Evolutionary conservation across 2,113 vertebrate genomes (phyloP), one percentile per base, ranked within the genome.

Genomic region (Urocitellus parryii): DNA sequence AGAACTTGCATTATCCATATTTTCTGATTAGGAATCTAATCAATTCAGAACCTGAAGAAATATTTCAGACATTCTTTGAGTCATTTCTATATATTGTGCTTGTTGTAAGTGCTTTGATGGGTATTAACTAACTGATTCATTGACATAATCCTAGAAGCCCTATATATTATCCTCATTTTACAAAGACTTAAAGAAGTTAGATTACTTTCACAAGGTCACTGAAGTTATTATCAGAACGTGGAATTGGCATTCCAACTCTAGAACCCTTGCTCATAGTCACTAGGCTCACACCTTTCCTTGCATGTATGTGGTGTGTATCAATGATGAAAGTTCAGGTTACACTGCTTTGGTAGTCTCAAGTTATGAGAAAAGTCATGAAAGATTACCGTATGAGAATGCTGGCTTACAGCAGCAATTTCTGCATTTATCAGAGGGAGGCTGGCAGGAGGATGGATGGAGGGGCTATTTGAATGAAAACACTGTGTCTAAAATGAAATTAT

Each of bases 401-500:
- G 68, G 16, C 67, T 78, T 81, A 11, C 1, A 16, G 20, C 25
- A 82, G 14, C 67, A 74, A 18, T 73, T 58, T 84, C 76, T 94
- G 22, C 68, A n/a, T 58, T 0, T 51, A 27, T 53, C 29, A 53
- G 27, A 88, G 25, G 29, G 34, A 88, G 5, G 5, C 42, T 89
- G 9, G 56, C 18, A 39, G 61, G 2, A 76, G 13, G 11, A 37
- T 51, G 34, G n/a, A 24, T 27, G 8, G 14, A 34, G 14, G 8
- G 2, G 6, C 12, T 91, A 42, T 86, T 53, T 58, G 61, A 95
- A 79, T n/a, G 10, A 56, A 85, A 89, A 73, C 4, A 56, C 22
- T 24, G 5, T 13, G 67, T 83, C 58, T 67, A 37, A 86, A 93
- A 87, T 85, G 56, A 96, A 88, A 63, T 77, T 20, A 79, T 80